Evolutionary conservation across 2,113 vertebrate genomes (phyloP).

Genomic region (Phrynocephalus versicolor): DNA sequence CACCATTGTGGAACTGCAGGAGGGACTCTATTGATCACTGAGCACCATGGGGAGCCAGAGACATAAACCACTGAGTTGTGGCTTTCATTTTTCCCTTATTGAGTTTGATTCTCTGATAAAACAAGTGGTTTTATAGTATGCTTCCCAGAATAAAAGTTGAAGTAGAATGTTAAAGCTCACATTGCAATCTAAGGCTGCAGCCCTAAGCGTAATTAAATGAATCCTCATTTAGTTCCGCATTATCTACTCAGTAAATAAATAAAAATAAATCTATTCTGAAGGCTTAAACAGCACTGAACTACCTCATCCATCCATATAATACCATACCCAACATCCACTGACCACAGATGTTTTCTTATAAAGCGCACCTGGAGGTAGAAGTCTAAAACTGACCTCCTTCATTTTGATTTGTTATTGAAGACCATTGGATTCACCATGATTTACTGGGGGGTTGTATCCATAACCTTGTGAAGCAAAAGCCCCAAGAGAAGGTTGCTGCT

Average conservation of each 20-base stretch:
- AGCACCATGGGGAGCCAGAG: too few relatives aligned
- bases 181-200: background rate
- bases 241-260: background rate
- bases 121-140: background rate
- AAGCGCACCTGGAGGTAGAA: background rate
- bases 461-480: too few relatives aligned
- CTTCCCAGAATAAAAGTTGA: background rate
- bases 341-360: background rate
- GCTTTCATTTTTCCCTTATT: background rate
- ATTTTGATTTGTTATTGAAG: too few relatives aligned
- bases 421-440: too few relatives aligned
- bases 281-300: too few relatives aligned
- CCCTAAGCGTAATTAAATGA: background rate
- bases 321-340: background rate
- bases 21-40: too few relatives aligned
- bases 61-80: slow-evolving; percentile 6
- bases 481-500: too few relatives aligned
- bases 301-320: background rate
- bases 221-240: background rate
- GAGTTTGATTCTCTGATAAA: background rate
- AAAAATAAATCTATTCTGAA: background rate
- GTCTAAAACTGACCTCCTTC: too few relatives aligned
- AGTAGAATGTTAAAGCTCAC: background rate
- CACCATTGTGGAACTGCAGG: too few relatives aligned
- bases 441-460: too few relatives aligned